These are phyloP conservation scores for Blera fallax DNA, from an alignment of 2,888 invertebrate species.

Conservation along the genomic window DNA sequence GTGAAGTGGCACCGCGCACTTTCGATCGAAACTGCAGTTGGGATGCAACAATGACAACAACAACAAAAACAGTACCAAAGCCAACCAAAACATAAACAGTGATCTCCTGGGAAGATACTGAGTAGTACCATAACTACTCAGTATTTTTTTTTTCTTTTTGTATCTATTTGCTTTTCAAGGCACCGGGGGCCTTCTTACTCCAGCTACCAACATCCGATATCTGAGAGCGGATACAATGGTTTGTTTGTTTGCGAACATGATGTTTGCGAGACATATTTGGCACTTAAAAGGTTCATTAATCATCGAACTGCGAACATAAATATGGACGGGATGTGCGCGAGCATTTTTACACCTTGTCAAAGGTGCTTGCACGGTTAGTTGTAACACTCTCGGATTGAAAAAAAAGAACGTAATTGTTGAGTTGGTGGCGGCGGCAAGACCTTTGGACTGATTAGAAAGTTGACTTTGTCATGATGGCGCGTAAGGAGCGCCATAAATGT, in stretches of 20 bases:
- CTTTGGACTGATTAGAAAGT: conserved; percentile 71
- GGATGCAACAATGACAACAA: conserved; percentile 59
- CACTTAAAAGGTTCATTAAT: conserved; percentile 73
- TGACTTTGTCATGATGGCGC: conserved; percentile 50
- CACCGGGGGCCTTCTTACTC: conserved; percentile 12
- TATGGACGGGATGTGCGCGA: conserved; percentile 71
- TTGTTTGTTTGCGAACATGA: conserved; percentile 69
- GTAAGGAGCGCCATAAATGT: conserved; percentile 53
- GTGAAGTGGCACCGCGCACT: conserved; percentile 66
- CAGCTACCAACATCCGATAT: conserved; percentile 46
- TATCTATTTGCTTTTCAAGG: conserved; percentile 37
- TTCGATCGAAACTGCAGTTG: conserved; percentile 65
- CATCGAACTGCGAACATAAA: conserved; percentile 68
- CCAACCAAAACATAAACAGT: conserved; percentile 58
- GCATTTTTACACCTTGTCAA: conserved; percentile 72
- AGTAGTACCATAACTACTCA: background rate
- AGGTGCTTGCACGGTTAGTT: conserved; percentile 59
- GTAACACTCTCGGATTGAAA: conserved; percentile 16
- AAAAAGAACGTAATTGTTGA: conserved; percentile 28
- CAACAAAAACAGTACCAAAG: conserved; percentile 27
- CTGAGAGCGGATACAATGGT: conserved; percentile 65
- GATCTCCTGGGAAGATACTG: conserved; percentile 72
- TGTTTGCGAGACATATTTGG: conserved; percentile 72
- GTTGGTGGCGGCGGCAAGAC: conserved; percentile 13
- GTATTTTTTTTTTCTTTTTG: conserved; percentile 43